phyloP scores from a whole-genome alignment of 1,140 invertebrate genomes.

The silkworm (Bombyx mori) region ASM3026992v2 NC_085113.1:1159001-1159500 shows the following conservation, averaged over 20 bases:
- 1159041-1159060: conserved; percentile 72
- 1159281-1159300: too few relatives aligned
- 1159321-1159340: too few relatives aligned
- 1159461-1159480: too few relatives aligned
- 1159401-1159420: too few relatives aligned
- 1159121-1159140: conserved; percentile 45
- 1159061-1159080: conserved; percentile 45
- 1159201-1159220: conserved; percentile 74
- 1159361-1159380: too few relatives aligned
- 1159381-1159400: too few relatives aligned
- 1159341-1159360: too few relatives aligned
- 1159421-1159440: too few relatives aligned
- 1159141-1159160: conserved; percentile 31
- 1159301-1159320: too few relatives aligned
- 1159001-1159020: conserved; percentile 85
- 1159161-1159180: conserved; percentile 4
- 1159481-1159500: too few relatives aligned
- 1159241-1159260: conserved; percentile 39
- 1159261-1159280: too few relatives aligned
- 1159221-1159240: conserved; percentile 74
- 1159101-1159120: conserved; percentile 74
- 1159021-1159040: conserved; percentile 88
- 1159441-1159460: too few relatives aligned
- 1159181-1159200: conserved; percentile 49
- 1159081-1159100: conserved; percentile 69